A percentile compares a stretch with the other conserved stretches of the same genome.
These are phyloP conservation scores for Gobiocypris rarus DNA, from an alignment of 2,113 vertebrate genomes.

Conservation along the genomic window DNA sequence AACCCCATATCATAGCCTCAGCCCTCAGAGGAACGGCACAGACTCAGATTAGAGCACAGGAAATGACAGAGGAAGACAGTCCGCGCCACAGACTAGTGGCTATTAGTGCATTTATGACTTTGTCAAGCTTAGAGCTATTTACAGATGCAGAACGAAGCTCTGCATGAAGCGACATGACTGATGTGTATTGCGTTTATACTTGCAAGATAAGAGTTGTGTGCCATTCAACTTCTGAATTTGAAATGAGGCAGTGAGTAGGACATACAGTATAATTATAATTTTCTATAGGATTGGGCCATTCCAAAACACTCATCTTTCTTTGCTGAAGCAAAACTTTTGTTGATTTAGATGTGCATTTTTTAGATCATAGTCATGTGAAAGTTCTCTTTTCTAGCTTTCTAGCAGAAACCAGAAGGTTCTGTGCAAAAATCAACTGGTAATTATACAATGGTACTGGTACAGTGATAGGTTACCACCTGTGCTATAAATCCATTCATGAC, in stretches of 20 bases:
- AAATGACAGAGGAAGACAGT: background rate
- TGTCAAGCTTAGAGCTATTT: conserved; percentile 8
- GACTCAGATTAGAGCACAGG: background rate
- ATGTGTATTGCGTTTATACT: background rate
- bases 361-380: no score
- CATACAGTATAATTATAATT: background rate
- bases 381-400: no score
- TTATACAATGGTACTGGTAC: no score
- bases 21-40: conserved; percentile 27
- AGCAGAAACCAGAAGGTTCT: no score
- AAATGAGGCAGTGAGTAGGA: background rate
- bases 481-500: no score
- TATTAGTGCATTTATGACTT: conserved; percentile 5
- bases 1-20: background rate
- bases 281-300: no score
- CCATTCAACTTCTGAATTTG: background rate
- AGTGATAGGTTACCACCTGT: no score
- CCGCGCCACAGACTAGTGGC: background rate
- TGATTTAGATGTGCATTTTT: no score
- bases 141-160: conserved; percentile 9
- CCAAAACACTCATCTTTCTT: no score
- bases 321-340: no score
- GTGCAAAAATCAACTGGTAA: no score
- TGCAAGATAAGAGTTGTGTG: background rate
- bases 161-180: background rate